Evolutionary conservation across 2,113 vertebrate species (phyloP).

Genomic region (Spea multiplicata): DNA sequence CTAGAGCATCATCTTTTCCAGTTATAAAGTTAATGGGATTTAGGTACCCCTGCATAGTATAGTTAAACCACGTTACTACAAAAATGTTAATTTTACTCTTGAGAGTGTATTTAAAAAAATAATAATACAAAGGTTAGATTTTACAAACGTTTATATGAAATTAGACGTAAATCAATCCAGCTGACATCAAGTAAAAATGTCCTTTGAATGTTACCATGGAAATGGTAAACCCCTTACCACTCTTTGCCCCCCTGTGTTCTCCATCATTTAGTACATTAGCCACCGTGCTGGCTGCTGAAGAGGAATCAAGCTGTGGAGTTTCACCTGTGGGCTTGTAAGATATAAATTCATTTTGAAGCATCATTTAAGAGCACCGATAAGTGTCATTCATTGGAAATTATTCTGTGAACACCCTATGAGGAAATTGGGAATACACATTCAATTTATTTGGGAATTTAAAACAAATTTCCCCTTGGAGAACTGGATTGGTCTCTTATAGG

Average conservation of each 20-base stretch:
- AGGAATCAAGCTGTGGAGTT: constrained; percentile 31
- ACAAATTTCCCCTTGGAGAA: constrained; percentile 52
- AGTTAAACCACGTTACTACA: no score
- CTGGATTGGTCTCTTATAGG: constrained; percentile 50
- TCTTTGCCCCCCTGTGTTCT: constrained; percentile 45
- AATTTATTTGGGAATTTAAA: constrained; percentile 52
- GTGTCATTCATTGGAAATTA: constrained; percentile 42
- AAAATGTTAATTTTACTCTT: no score
- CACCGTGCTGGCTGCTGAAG: constrained; percentile 44
- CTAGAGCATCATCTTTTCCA: no score
- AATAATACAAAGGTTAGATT: no score
- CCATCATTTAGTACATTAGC: constrained; percentile 44
- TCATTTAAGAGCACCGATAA: constrained; percentile 50
- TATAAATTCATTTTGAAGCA: constrained; percentile 51
- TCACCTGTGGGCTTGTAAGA: constrained; percentile 45
- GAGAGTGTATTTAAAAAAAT: no score
- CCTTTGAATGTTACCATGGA: no score
- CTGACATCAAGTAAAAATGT: no score
- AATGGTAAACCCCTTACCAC: neutral
- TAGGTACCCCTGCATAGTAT: no score
- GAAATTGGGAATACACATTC: constrained; percentile 57
- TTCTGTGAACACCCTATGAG: constrained; percentile 51
- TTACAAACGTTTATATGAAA: no score
- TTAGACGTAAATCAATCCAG: no score
- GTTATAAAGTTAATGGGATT: no score